phyloP scores from a whole-genome alignment of 1,140 invertebrate genomes.

The Cydia fagiglandana region DNA sequence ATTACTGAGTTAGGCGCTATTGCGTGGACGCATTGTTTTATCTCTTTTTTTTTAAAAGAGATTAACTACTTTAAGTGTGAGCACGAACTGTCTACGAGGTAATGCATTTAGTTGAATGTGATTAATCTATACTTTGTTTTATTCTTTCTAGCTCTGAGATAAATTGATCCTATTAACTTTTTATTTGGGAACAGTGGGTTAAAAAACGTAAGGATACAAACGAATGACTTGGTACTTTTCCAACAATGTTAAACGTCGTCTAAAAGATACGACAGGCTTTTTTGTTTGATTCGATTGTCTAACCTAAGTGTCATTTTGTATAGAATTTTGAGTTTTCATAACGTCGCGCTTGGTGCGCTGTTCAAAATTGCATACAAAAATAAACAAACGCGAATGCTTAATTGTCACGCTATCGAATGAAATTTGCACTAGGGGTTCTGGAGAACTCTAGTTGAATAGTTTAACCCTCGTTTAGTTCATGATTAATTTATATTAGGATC shows the following conservation, averaged over 20 bases:
- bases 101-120: background rate
- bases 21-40: background rate
- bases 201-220: background rate
- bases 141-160: background rate
- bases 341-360: too few relatives aligned
- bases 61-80: background rate
- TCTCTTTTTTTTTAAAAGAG: background rate
- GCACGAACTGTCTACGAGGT: background rate
- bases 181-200: background rate
- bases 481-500: too few relatives aligned
- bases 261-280: too few relatives aligned
- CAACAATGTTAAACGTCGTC: background rate
- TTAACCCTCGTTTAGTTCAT: too few relatives aligned
- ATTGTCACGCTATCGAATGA: too few relatives aligned
- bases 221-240: background rate
- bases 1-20: constrained; percentile 14
- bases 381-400: too few relatives aligned
- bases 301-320: too few relatives aligned
- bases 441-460: too few relatives aligned
- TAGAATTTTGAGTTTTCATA: too few relatives aligned
- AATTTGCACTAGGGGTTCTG: too few relatives aligned
- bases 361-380: too few relatives aligned
- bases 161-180: background rate
- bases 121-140: constrained; percentile 19
- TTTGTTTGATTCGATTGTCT: too few relatives aligned